These are phyloP conservation scores for Blera fallax DNA, from an alignment of 2,888 invertebrate species.

Conservation along the genomic window DNA sequence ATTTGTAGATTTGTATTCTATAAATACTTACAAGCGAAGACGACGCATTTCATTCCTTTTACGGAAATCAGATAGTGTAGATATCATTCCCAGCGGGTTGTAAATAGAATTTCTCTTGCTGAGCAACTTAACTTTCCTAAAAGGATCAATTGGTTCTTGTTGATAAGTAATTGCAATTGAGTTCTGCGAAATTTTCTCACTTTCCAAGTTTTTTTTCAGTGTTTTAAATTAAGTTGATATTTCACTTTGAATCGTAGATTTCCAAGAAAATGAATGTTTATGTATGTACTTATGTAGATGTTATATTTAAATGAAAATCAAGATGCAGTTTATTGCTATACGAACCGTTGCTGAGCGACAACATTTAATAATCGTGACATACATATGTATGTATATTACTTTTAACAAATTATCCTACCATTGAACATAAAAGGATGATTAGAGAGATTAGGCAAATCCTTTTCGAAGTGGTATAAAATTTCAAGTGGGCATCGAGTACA, in stretches of 20 bases:
- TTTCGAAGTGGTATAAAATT: neutral
- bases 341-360: neutral
- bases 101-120: neutral
- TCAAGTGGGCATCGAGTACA: neutral
- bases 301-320: neutral
- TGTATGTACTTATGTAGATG: neutral
- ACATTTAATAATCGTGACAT: neutral
- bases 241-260: neutral
- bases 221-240: neutral
- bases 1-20: too few species aligned
- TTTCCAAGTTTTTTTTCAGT: neutral
- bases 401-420: neutral
- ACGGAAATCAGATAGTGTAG: neutral
- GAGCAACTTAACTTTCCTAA: neutral
- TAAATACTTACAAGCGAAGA: neutral
- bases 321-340: neutral
- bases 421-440: neutral
- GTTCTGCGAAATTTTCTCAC: neutral
- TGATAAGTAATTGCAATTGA: neutral
- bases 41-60: neutral
- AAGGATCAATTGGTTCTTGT: neutral
- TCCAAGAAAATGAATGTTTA: neutral
- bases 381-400: too few species aligned
- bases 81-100: neutral
- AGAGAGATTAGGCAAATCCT: neutral